Conservation (phyloP, 2,888 invertebrate species). For the Sinotaia quadrata region DNA sequence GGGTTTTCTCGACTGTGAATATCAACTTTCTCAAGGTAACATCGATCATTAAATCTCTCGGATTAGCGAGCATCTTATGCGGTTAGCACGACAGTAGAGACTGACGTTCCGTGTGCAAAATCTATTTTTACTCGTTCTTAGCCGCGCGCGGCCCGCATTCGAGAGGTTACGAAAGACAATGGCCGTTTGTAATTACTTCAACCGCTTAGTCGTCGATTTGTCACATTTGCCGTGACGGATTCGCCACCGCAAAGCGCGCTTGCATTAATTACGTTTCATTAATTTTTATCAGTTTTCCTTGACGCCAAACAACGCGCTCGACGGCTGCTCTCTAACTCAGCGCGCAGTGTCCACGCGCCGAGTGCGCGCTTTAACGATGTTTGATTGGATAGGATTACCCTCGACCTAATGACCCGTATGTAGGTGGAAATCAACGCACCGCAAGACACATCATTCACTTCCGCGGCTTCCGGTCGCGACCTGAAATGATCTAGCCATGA, state of each 20-base stretch:
- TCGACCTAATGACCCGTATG: constrained; percentile 18
- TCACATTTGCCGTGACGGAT: not conserved
- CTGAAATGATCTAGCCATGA: no score
- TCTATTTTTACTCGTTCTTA: no score
- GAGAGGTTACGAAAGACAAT: not conserved
- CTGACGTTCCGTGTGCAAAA: no score
- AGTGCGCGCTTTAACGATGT: not conserved
- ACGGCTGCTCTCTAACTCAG: not conserved
- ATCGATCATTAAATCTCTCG: no score
- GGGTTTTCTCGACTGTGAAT: no score
- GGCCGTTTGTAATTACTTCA: not conserved
- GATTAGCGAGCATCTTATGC: no score
- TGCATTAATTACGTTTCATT: constrained; percentile 15
- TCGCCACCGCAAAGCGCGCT: not conserved
- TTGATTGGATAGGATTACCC: constrained; percentile 9
- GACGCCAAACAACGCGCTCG: not conserved
- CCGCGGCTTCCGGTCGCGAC: not conserved
- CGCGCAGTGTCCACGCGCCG: constrained; percentile 11
- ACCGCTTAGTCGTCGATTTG: not conserved
- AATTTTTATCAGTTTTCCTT: not conserved
- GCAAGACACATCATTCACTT: constrained; percentile 4
- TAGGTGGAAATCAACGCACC: constrained; percentile 2
- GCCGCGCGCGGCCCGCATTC: not conserved
- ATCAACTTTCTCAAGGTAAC: no score
- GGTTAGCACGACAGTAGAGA: no score